Conservation (phyloP, 1,140 invertebrate genomes). For the Xylocopa sonorina region DNA sequence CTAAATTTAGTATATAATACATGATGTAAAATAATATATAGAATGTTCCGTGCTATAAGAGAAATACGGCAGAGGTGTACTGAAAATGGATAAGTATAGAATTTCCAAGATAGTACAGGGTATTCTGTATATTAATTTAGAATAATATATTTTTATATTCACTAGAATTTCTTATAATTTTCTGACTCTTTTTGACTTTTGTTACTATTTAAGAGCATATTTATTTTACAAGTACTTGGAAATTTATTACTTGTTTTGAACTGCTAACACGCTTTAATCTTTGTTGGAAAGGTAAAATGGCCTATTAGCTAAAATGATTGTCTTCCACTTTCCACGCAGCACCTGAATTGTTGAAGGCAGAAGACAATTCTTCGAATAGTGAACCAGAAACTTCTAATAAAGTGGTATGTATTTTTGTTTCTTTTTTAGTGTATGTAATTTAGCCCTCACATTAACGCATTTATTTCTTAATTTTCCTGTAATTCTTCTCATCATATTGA, state of each 20-base stretch:
- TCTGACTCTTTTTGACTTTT: background rate
- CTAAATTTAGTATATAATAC: background rate
- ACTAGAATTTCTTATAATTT: constrained; percentile 6
- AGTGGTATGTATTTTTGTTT: constrained; percentile 57
- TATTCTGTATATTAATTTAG: background rate
- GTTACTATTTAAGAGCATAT: background rate
- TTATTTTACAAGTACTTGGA: background rate
- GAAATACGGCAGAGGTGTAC: too few species aligned
- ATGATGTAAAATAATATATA: background rate
- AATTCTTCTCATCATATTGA: background rate
- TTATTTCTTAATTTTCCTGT: background rate
- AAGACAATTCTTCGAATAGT: constrained; percentile 66
- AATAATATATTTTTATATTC: constrained; percentile 10
- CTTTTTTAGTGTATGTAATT: background rate
- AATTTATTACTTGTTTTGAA: constrained; percentile 46
- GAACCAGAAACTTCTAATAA: constrained; percentile 67
- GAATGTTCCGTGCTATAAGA: too few species aligned
- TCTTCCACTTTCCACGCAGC: constrained; percentile 72
- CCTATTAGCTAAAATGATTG: constrained; percentile 65
- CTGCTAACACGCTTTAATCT: constrained; percentile 61
- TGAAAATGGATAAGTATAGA: too few species aligned
- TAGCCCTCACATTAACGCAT: background rate
- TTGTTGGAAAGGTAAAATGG: constrained; percentile 66
- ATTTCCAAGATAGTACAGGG: too few species aligned
- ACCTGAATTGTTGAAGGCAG: constrained; percentile 61